A percentile compares a stretch with the other conserved stretches of the same genome.
These are phyloP conservation scores for Syrphus vitripennis DNA, from an alignment of 2,888 invertebrate species.

Conservation along the genomic window DNA sequence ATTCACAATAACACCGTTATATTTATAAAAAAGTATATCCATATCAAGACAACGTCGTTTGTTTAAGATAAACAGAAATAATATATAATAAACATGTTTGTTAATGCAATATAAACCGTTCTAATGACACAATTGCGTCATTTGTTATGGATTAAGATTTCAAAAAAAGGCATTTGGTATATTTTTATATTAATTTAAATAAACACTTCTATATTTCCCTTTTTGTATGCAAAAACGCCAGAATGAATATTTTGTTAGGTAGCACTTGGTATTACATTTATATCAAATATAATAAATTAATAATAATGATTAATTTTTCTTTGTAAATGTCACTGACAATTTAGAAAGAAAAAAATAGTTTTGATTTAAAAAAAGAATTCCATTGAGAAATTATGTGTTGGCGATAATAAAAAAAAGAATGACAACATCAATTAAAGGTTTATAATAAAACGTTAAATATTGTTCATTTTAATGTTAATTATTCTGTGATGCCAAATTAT, in stretches of 20 bases:
- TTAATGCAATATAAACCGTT: conserved; percentile 7
- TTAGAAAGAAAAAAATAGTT: too few species aligned
- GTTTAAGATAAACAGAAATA: background rate
- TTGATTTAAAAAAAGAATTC: too few species aligned
- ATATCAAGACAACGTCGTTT: background rate
- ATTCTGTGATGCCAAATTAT: background rate
- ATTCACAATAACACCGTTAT: background rate
- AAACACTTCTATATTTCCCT: background rate
- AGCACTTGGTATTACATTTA: background rate
- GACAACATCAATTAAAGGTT: too few species aligned
- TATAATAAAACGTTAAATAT: too few species aligned
- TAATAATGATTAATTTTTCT: too few species aligned
- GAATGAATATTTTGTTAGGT: background rate
- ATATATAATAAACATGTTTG: background rate
- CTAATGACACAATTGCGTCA: background rate
- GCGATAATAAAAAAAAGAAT: too few species aligned
- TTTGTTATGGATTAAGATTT: background rate
- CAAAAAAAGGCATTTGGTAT: background rate
- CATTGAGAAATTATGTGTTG: too few species aligned
- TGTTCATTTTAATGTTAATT: background rate
- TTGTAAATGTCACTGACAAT: too few species aligned
- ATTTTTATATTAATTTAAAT: too few species aligned
- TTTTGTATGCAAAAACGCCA: background rate
- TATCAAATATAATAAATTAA: too few species aligned
- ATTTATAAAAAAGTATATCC: background rate